Evolutionary conservation across 2,888 invertebrate genomes (phyloP).

Genomic region (Polyommatus iphigenia): DNA sequence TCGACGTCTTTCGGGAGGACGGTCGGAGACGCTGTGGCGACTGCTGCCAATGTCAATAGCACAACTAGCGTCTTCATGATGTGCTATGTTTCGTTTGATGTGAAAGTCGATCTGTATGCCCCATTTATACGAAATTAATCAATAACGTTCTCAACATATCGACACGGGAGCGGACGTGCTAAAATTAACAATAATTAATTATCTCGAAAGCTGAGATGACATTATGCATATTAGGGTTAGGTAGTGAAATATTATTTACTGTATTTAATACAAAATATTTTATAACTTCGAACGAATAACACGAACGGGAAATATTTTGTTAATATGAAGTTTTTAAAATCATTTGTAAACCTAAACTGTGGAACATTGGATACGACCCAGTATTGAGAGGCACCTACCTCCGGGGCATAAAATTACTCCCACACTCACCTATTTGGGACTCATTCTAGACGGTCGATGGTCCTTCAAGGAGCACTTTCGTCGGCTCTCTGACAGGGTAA

Average conservation of each 20-base stretch:
- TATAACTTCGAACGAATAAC: background rate
- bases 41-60: conserved; percentile 57
- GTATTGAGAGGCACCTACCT: too few species aligned
- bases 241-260: conserved; percentile 2
- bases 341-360: too few species aligned
- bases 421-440: too few species aligned
- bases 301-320: background rate
- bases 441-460: too few species aligned
- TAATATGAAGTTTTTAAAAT: background rate
- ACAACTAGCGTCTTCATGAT: conserved; percentile 69
- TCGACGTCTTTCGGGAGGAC: conserved; percentile 47
- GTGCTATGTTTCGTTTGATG: conserved; percentile 56
- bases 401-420: too few species aligned
- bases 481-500: too few species aligned
- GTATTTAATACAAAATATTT: background rate
- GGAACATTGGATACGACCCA: too few species aligned
- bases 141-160: conserved; percentile 41
- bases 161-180: conserved; percentile 60
- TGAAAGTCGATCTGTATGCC: conserved; percentile 42
- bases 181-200: conserved; percentile 28
- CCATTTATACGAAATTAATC: conserved; percentile 62
- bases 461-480: too few species aligned
- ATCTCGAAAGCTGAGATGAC: conserved; percentile 51
- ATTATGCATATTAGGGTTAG: conserved; percentile 47
- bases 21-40: conserved; percentile 61